Evolutionary conservation across 2,113 vertebrate genomes (phyloP).

Genomic region (Oncorhynchus keta): DNA sequence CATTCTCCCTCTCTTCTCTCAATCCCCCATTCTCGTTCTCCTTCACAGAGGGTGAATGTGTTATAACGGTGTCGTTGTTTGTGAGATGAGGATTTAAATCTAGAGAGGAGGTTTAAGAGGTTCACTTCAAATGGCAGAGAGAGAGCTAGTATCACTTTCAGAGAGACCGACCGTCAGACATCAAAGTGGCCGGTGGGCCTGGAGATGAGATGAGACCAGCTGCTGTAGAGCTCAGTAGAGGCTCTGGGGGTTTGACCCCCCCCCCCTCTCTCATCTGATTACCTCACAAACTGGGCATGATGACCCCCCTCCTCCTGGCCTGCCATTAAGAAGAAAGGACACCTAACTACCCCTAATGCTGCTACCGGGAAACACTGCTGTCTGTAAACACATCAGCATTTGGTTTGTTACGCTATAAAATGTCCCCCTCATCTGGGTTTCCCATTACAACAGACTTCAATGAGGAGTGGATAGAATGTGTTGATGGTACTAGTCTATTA

Average conservation of each 20-base stretch:
- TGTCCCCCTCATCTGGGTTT: slow-evolving; percentile 1
- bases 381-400: slow-evolving; percentile 7
- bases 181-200: slow-evolving; percentile 12
- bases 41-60: neutral
- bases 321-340: neutral
- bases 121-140: neutral
- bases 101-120: neutral
- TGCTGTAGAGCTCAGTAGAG: neutral
- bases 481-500: slow-evolving; percentile 2
- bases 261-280: neutral
- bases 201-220: neutral
- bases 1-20: neutral
- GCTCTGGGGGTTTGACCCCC: slow-evolving; percentile 1
- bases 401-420: neutral
- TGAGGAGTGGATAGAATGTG: slow-evolving; percentile 8
- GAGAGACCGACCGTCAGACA: neutral
- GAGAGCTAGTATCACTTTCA: slow-evolving; percentile 8
- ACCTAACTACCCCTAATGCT: too few species aligned
- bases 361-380: too few species aligned
- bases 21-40: neutral
- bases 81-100: slow-evolving; percentile 6
- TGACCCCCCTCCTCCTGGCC: neutral
- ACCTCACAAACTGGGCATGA: slow-evolving; percentile 4
- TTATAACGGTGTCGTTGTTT: neutral
- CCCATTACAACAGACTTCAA: neutral